Conservation (phyloP, 1,140 invertebrate species). For the Chionoecetes opilio region DNA sequence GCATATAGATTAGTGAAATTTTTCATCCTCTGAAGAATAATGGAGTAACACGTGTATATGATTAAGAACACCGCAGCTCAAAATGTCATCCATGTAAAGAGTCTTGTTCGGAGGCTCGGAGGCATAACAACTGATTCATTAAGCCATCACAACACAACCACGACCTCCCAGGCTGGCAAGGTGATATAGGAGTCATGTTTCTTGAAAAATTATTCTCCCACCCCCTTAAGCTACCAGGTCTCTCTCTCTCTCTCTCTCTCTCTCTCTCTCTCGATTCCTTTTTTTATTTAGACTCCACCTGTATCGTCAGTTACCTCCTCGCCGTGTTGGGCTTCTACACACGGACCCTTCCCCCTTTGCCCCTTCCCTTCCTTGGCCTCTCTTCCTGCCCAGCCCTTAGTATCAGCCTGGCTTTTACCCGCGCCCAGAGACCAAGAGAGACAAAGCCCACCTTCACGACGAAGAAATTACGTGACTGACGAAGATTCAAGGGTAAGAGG, state of each 20-base stretch:
- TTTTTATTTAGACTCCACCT: not conserved
- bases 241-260: constrained; percentile 25
- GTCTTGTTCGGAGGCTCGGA: no score
- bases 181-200: not conserved
- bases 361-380: not conserved
- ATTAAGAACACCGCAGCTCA: not conserved
- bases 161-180: not conserved
- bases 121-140: no score
- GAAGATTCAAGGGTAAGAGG: not conserved
- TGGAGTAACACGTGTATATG: not conserved
- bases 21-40: not conserved
- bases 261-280: not conserved
- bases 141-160: not conserved
- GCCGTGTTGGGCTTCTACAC: not conserved
- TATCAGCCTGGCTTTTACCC: not conserved
- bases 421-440: not conserved
- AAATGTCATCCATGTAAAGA: not conserved
- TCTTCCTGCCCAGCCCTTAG: not conserved
- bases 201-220: not conserved
- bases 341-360: not conserved
- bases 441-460: not conserved
- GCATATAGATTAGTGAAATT: not conserved
- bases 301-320: not conserved
- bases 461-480: not conserved
- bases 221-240: no score